Evolutionary conservation across 2,113 vertebrate species (phyloP).

Genomic region (Sciurus niger): DNA sequence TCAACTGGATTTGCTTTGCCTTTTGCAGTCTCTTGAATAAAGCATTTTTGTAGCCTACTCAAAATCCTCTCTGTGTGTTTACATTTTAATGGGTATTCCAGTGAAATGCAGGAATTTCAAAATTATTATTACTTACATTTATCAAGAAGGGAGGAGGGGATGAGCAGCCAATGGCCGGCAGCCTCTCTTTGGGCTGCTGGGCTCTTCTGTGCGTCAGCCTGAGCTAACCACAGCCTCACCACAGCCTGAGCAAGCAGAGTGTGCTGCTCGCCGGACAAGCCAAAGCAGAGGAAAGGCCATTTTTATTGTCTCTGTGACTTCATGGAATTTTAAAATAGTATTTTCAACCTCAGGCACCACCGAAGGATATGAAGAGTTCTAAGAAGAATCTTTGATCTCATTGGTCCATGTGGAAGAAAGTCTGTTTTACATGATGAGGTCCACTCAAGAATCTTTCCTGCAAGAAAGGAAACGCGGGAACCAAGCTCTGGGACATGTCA

Average conservation of each 20-base stretch:
- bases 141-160: constrained; percentile 74
- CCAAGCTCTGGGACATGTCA: background rate
- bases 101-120: constrained; percentile 82
- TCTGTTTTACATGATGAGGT: background rate
- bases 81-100: constrained; percentile 88
- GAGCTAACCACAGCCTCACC: background rate
- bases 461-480: background rate
- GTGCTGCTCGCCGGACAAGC: rapidly evolving
- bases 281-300: background rate
- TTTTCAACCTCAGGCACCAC: background rate
- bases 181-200: constrained; percentile 33
- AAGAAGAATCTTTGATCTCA: background rate
- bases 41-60: constrained; percentile 88
- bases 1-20: constrained; percentile 69
- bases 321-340: background rate
- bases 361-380: background rate
- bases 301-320: constrained; percentile 43
- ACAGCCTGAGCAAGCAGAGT: background rate
- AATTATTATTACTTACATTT: constrained; percentile 86
- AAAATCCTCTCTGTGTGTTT: constrained; percentile 84
- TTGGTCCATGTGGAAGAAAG: background rate
- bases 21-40: constrained; percentile 80
- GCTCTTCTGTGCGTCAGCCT: constrained; percentile 38
- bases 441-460: background rate
- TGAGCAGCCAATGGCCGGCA: background rate